Evolutionary conservation across 92 coral and sea anemone species (phyloP), one percentile per base, ranked within the genome.

Genomic region (Scolanthus callimorphus): DNA sequence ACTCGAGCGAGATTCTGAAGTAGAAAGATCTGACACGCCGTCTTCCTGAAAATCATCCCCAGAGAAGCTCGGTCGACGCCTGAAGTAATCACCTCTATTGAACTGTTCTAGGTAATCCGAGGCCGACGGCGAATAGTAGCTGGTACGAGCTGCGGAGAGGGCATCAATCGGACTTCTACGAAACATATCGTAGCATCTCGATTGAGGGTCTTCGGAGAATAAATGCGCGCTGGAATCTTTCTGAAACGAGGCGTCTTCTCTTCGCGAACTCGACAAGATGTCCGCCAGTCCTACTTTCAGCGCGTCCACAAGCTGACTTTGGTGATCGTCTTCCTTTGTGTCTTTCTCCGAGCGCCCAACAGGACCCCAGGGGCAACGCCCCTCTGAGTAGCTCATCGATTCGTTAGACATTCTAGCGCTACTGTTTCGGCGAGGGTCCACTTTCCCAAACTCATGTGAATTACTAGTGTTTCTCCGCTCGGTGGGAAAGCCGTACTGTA

Each of bases 221-320:
- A 51, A 52, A 44, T 57, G 64, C 20, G 11, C 29, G 25, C 75
- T 47, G 17, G 24, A 54, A 28, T 45, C 64, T 10, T 27, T 48
- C 12, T 57, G 24, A 37, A 29, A 46, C 22, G 52, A 46, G 6
- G 41, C 41, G 1, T 68, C 75, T 37, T 55, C 47, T 26, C 39
- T 55, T 29, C 56, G 34, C 27, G 75, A 47, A 25, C 56, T 43
- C 11, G 41, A 20, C 28, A 68, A 31, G 15, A 68, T 68, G 11
- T 68, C 75, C n/a, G 75, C 75, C 12, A 68, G 31, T 27, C 75
- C 75, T 22, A 68, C 65, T 57, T 68, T 68, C 6, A 68, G 75
- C 11, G 75, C 75, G 43, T 68, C 75, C 25, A 68, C 75, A 24
- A 68, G 65, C 27, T 68, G 75, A 46, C 75, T 68, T 1, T 56